Evolutionary conservation across 2,888 invertebrate species (phyloP).

Genomic region (Agonopterix alstromeriana): DNA sequence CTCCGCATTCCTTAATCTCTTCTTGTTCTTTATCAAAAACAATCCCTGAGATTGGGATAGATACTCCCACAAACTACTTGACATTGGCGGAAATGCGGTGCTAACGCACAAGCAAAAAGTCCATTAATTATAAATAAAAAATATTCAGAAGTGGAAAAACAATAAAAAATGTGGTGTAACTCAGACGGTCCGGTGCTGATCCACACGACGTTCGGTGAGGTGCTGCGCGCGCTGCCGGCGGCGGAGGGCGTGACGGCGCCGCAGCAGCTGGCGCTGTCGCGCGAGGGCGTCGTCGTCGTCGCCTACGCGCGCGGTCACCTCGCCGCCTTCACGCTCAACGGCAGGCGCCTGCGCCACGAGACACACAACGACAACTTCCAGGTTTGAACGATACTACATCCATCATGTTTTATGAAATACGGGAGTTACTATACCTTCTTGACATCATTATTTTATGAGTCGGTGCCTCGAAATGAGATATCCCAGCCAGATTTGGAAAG

Average conservation of each 20-base stretch:
- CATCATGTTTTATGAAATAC: too few species aligned
- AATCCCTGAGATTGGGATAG: too few species aligned
- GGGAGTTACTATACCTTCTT: too few species aligned
- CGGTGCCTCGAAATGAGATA: not conserved
- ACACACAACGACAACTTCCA: constrained; percentile 97
- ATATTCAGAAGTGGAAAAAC: too few species aligned
- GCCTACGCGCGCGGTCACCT: constrained; percentile 95
- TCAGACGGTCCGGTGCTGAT: constrained; percentile 97
- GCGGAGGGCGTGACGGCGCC: constrained; percentile 84
- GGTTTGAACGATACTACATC: constrained; percentile 61
- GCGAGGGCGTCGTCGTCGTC: constrained; percentile 97
- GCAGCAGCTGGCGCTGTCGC: constrained; percentile 93
- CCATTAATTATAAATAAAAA: too few species aligned
- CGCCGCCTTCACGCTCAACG: constrained; percentile 96
- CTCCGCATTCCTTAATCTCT: too few species aligned
- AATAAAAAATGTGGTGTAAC: too few species aligned
- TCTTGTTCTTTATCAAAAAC: too few species aligned
- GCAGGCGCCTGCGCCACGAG: constrained; percentile 90
- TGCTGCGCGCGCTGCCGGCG: constrained; percentile 92
- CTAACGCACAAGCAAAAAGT: too few species aligned
- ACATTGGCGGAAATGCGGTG: too few species aligned
- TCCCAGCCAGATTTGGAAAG: not conserved
- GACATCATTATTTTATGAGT: too few species aligned
- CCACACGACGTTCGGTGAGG: constrained; percentile 98
- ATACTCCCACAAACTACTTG: too few species aligned